Conservation (phyloP, 2,797 vertebrate genomes). For the Oryzias sinensis region DNA sequence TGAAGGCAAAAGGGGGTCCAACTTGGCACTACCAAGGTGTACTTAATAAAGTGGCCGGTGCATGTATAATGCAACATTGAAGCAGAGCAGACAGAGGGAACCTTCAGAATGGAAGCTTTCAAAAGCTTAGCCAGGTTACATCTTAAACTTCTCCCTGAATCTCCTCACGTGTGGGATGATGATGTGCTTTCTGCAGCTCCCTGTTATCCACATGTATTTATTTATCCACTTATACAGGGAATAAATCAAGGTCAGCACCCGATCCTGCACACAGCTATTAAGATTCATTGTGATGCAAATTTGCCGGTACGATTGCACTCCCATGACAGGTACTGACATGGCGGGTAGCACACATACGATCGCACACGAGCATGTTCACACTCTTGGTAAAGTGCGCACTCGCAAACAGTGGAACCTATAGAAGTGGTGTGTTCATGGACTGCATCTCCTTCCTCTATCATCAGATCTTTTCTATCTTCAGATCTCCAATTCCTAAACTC, state of each 20-base stretch:
- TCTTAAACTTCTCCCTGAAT: conserved; percentile 23
- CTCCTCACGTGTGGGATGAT: conserved; percentile 44
- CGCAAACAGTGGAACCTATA: conserved; percentile 20
- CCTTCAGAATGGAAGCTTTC: conserved; percentile 6
- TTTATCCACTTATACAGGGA: conserved; percentile 73
- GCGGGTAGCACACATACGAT: conserved; percentile 42
- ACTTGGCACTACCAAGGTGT: too few relatives aligned
- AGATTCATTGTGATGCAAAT: conserved; percentile 82
- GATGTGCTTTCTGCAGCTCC: conserved; percentile 40
- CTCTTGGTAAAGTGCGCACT: conserved; percentile 24
- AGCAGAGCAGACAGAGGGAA: too few relatives aligned
- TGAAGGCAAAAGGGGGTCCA: too few relatives aligned
- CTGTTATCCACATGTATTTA: conserved; percentile 59
- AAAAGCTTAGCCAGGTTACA: conserved; percentile 14
- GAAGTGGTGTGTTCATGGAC: conserved; percentile 3
- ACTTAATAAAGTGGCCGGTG: too few relatives aligned
- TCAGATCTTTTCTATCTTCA: neutral
- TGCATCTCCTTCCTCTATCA: conserved; percentile 2
- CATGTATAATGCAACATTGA: too few relatives aligned
- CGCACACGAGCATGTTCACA: conserved; percentile 16
- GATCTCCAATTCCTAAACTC: too few relatives aligned
- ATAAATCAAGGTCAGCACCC: conserved; percentile 81
- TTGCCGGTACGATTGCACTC: conserved; percentile 37
- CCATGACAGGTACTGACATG: conserved; percentile 77
- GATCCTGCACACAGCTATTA: conserved; percentile 68